Base-by-base conservation (phyloP, 2,888 invertebrate species). In the Yponomeuta cagnagella region DNA sequence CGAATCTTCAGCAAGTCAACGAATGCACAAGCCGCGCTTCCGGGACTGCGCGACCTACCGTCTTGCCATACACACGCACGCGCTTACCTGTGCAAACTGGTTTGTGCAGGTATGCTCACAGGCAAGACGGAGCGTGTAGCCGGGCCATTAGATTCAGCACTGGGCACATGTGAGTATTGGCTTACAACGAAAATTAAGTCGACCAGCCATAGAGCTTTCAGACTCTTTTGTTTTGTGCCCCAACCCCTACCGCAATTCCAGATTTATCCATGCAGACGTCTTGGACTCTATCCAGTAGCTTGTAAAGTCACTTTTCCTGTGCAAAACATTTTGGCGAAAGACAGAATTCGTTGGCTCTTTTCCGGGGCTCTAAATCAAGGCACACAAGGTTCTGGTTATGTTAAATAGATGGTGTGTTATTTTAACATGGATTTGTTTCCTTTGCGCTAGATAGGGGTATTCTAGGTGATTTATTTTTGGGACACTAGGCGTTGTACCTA, bases 341-440 rank as follows among this genome's bases (percentile, higher is more conserved):
- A 15, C 52, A 58, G 15, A 58, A 58, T 58, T 58, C 52, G 12
- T 15, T 15, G 15, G 52, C 52, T 2, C 52, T 58, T 58, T 58
- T 58, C 52, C 52, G 52, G 52, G 15, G 52, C 52, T 58, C 52
- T 58, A 58, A 58, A 58, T 58, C 52, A 58, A 58, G 15, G 3
- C 52, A 43, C 15, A 58, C 52, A 58, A 58, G 52, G 52, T 58
- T 15, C 52, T 58, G 52, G 52, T 58, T 58, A 58, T 58, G 52
- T 58, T 58, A 58, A 58, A 58, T 58, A 58, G 12, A 58, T 58
- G 52, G 52, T 58, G 52, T 58, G 52, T 58, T 58, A 58, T 58
- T 58, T 58, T 15, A 58, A 15, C 52, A 58, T 58, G 52, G 15
- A 58, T 58, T 58, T 58, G 15, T 58, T 58, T 58, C 2, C 15